Base-by-base conservation (phyloP, 1,140 invertebrate species). In the Danaus plexippus region DNA sequence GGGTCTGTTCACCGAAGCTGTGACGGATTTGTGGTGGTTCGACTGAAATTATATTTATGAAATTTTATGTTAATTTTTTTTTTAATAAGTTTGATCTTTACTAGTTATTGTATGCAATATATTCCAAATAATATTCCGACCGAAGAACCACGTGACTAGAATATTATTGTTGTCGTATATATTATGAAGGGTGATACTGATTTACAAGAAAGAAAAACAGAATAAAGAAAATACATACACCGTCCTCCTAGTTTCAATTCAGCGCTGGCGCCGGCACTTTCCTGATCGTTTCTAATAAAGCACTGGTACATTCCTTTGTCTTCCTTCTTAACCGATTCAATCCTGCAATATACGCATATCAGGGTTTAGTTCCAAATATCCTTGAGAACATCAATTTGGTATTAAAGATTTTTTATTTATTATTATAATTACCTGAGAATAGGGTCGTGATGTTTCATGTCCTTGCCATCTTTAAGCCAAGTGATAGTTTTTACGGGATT, bases 231-330 rank as follows among this genome's bases (percentile, higher is more conserved):
- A 13, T 58, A 89, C 92, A 89, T 83, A 94, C 92, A 97, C 88
- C 95, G 89, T 85, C 96, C 96, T 73, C 96, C 96, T 45, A 98
- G 90, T 88, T 96, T 95, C 12, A 98, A 87, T 89, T 98, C 96
- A 43, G 94, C 95, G 50, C 94, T 96, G 1, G 95, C 95, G 75
- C 98, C 96, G 1, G 95, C 95, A 67, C 94, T 96, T 86, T 98
- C 96, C 80, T 97, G 94, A 73, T 97, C 96, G 77, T 98, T 98
- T 47, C 94, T 89, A 41, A 97, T 94, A 75, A 98, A 96, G 77
- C 97, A 98, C 73, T 98, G 97, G 77, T 98, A 99, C 96, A 98
- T 98, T 78, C 97, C 97, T 76, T 96, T 96, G 79, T 98, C 96
- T 85, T 97, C 94, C 71, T 97, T 95, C 80, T 95, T 94, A 0